Base-by-base conservation (phyloP, 2,113 vertebrate species). In the Vanacampus margaritifer region DNA sequence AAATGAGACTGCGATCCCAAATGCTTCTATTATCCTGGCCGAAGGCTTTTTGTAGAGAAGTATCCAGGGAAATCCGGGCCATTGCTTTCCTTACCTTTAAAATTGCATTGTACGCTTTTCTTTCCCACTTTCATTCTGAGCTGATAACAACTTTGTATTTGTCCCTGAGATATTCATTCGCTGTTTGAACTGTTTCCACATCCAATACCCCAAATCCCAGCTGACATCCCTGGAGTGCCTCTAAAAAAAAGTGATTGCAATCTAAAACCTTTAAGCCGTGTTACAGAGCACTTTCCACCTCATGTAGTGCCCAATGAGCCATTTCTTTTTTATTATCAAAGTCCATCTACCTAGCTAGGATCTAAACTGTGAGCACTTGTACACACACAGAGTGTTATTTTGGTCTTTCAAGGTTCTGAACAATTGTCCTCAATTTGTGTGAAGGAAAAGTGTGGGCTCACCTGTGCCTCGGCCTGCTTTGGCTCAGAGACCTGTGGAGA, bases 401-500 rank as follows among this genome's bases (percentile, higher is more conserved):
- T 14, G 56, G n/a, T 24, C 57, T 28, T 10, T n/a, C 28, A 57
- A 54, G 19, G 64, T n/a, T 3, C 46, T 79, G 68, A 75, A 41
- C 39, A 28, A 28, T 53, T 9, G 21, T 21, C 21, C 64, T 26
- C 41, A 56, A 58, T 65, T 36, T 56, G 61, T 68, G 54, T 67
- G 65, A 39, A 14, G 24, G 24, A 43, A 39, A 56, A 39, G 62
- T n/a, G 56, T 39, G 11, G 48, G 46, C 41, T 73, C 46, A 36
- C 8, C 46, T 54, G 56, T 28, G 41, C 50, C 41, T 35, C 32
- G 6, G 57, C 10, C 41, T 41, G 67, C 46, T n/a, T n/a, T n/a
- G n/a, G n/a, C n/a, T n/a, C n/a, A n/a, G n/a, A n/a, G n/a, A n/a
- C 45, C 35, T 56, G 54, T 56, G 59, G 58, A 58, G 76, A 46